phyloP scores from a whole-genome alignment of 1,140 invertebrate species.

The Thrips palmi region DNA sequence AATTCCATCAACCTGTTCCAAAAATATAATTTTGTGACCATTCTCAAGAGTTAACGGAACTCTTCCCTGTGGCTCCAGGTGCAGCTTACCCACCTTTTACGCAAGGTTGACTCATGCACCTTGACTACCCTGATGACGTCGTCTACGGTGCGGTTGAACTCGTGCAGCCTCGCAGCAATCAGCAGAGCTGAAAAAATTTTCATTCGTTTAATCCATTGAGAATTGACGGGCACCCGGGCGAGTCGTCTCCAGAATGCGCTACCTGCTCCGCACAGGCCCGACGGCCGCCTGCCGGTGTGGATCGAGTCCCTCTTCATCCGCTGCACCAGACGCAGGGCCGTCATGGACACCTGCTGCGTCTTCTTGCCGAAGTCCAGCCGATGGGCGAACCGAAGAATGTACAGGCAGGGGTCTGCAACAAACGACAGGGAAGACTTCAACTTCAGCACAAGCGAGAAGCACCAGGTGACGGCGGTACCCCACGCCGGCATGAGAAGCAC shows the following conservation, averaged over 20 bases:
- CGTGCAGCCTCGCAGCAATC: constrained; percentile 81
- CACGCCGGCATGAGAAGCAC: no score
- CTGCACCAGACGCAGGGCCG: constrained; percentile 80
- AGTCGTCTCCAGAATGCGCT: not conserved
- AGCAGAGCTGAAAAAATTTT: constrained; percentile 51
- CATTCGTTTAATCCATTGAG: constrained; percentile 1
- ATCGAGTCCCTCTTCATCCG: constrained; percentile 98
- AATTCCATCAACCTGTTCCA: constrained; percentile 69
- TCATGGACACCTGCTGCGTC: constrained; percentile 86
- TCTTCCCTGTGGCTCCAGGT: constrained; percentile 4
- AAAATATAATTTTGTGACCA: constrained; percentile 10
- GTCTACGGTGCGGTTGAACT: constrained; percentile 68
- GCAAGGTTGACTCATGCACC: constrained; percentile 83
- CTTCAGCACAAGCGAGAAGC: not conserved
- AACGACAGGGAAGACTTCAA: constrained; percentile 11
- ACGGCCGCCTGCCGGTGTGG: constrained; percentile 85
- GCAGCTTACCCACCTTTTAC: constrained; percentile 61
- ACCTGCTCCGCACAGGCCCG: constrained; percentile 25
- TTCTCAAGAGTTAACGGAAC: not conserved
- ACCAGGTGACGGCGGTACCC: no score
- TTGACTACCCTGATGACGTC: constrained; percentile 93
- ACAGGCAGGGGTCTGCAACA: constrained; percentile 78
- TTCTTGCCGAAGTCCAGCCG: constrained; percentile 83
- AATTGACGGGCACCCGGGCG: not conserved
- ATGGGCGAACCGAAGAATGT: constrained; percentile 87